phyloP scores from a whole-genome alignment of 1,140 invertebrate species.

The Drosophila setifemur region DNA sequence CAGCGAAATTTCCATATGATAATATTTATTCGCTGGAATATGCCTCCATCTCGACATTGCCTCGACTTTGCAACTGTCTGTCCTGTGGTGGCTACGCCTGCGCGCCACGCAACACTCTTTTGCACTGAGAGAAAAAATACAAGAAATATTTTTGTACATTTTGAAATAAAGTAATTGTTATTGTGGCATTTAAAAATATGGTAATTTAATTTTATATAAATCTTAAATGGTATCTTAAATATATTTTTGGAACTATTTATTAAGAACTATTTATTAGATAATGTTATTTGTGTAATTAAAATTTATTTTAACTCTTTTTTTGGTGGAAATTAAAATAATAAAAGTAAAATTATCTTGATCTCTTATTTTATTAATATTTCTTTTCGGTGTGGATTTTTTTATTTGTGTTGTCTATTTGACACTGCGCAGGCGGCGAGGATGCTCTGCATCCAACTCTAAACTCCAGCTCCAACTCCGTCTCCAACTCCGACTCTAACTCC shows the following conservation, averaged over 20 bases:
- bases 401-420: slow-evolving; percentile 68
- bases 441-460: slow-evolving; percentile 52
- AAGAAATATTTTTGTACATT: not conserved
- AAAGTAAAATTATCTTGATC: too few relatives aligned
- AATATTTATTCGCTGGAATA: slow-evolving; percentile 79
- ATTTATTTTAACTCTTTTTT: too few relatives aligned
- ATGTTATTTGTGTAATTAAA: too few relatives aligned
- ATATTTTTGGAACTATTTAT: too few relatives aligned
- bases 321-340: not conserved
- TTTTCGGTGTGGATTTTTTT: slow-evolving; percentile 4
- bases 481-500: slow-evolving; percentile 9
- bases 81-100: slow-evolving; percentile 50
- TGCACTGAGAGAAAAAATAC: not conserved
- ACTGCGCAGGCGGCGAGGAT: slow-evolving; percentile 78
- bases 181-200: not conserved
- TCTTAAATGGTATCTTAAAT: not conserved
- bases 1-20: slow-evolving; percentile 77
- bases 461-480: slow-evolving; percentile 8
- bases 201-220: too few relatives aligned
- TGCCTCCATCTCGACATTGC: slow-evolving; percentile 54
- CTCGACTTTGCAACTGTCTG: slow-evolving; percentile 12
- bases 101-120: slow-evolving; percentile 58
- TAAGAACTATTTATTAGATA: too few relatives aligned
- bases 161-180: not conserved
- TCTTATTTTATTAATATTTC: not conserved